Conservation (phyloP, 2,888 invertebrate genomes). For the Pemphredon lugubris region DNA sequence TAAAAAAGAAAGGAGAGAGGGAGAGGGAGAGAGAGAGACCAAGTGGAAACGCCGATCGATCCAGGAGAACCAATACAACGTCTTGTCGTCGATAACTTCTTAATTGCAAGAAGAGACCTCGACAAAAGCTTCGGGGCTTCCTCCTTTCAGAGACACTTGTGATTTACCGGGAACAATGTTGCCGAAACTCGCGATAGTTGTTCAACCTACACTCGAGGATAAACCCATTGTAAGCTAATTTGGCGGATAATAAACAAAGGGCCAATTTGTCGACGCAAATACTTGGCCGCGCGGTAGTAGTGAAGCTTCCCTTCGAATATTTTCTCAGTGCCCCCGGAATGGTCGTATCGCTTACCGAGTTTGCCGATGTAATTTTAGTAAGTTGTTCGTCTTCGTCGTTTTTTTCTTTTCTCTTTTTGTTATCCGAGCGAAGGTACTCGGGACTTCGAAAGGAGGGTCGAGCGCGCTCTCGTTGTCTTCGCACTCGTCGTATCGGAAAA, state of each 20-base stretch:
- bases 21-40: background rate
- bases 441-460: too few species aligned
- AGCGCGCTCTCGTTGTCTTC: background rate
- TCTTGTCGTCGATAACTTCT: conserved; percentile 58
- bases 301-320: background rate
- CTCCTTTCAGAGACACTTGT: conserved; percentile 38
- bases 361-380: background rate
- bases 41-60: conserved; percentile 37
- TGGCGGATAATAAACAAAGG: conserved; percentile 17
- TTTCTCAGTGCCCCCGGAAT: background rate
- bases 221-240: conserved; percentile 33
- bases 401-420: too few species aligned
- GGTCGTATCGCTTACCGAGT: background rate
- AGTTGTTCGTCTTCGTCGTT: too few species aligned
- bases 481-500: background rate
- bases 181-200: conserved; percentile 33
- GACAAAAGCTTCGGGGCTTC: conserved; percentile 34
- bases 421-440: too few species aligned
- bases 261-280: conserved; percentile 11
- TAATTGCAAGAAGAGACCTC: conserved; percentile 54
- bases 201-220: conserved; percentile 26
- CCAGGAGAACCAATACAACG: conserved; percentile 37
- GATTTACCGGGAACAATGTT: conserved; percentile 34
- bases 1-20: background rate
- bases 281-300: background rate